Conservation (phyloP, 64 coral and sea anemone species). For the Montipora sp. region DNA sequence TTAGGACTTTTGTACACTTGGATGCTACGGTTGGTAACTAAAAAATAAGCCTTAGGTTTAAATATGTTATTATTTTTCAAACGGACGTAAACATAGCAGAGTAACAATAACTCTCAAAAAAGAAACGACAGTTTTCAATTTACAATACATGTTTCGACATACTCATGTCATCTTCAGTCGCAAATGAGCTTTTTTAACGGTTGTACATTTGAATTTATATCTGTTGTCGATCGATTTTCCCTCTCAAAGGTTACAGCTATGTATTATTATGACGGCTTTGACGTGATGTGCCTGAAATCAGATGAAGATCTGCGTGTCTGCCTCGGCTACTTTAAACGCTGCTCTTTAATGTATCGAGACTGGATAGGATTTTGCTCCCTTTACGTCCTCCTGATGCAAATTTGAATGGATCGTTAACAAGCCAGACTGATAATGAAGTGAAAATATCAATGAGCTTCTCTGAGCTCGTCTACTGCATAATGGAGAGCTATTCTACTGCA, state of each 20-base stretch:
- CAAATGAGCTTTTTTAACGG: no score
- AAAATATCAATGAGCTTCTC: conserved; percentile 20
- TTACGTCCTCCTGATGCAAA: background rate
- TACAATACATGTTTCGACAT: no score
- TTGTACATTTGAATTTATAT: background rate
- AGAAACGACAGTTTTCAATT: no score
- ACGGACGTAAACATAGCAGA: no score
- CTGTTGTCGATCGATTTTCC: conserved; percentile 27
- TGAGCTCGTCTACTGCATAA: conserved; percentile 17
- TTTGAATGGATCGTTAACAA: background rate
- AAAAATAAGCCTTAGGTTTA: no score
- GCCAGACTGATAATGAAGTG: background rate
- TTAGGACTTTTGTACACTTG: no score
- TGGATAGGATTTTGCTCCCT: conserved; percentile 35
- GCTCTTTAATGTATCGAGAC: conserved; percentile 19
- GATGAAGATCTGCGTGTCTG: conserved; percentile 21
- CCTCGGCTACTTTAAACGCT: conserved; percentile 18
- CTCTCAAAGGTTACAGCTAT: conserved; percentile 19
- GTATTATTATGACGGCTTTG: conserved; percentile 40
- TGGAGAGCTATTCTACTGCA: conserved; percentile 13
- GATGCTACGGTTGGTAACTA: no score
- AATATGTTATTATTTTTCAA: background rate
- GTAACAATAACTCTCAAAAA: no score
- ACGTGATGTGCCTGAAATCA: conserved; percentile 32
- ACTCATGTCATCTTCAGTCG: no score